Percentiles rank a stretch among this genome's conserved stretches.
phyloP scores from a whole-genome alignment of 2,113 vertebrate species.

The Melanocharis versteri region DNA sequence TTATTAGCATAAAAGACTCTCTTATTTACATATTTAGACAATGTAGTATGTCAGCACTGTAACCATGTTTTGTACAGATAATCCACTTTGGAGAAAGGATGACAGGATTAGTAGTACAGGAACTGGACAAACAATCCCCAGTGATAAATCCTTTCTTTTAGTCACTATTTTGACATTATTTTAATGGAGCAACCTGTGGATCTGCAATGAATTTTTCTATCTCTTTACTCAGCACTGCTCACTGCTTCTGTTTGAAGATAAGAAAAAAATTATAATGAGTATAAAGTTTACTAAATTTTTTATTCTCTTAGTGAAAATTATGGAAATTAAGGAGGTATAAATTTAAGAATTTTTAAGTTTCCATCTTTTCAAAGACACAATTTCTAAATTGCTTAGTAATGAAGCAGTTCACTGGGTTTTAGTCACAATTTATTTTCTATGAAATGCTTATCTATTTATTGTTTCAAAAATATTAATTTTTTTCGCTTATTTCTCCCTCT shows the following conservation, averaged over 20 bases:
- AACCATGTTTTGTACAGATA: neutral
- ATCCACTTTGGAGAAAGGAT: neutral
- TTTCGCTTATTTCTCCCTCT: neutral
- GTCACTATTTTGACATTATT: neutral
- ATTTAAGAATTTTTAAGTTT: neutral
- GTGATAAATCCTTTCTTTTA: neutral
- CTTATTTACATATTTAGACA: neutral
- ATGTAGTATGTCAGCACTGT: neutral
- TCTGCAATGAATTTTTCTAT: neutral
- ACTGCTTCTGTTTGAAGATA: neutral
- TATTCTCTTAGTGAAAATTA: rapidly evolving
- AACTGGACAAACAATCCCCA: neutral
- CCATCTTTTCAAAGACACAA: neutral
- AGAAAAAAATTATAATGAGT: neutral
- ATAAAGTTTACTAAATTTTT: neutral
- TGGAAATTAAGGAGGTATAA: neutral
- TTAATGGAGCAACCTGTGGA: neutral
- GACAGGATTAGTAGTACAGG: neutral
- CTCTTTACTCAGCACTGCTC: neutral
- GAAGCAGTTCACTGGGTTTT: neutral
- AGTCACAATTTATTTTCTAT: neutral
- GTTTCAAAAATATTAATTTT: neutral
- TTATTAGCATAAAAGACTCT: neutral
- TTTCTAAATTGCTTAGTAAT: neutral
- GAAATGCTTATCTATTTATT: neutral